Conservation (phyloP, 2,113 vertebrate genomes). For the Hoplias malabaricus region DNA sequence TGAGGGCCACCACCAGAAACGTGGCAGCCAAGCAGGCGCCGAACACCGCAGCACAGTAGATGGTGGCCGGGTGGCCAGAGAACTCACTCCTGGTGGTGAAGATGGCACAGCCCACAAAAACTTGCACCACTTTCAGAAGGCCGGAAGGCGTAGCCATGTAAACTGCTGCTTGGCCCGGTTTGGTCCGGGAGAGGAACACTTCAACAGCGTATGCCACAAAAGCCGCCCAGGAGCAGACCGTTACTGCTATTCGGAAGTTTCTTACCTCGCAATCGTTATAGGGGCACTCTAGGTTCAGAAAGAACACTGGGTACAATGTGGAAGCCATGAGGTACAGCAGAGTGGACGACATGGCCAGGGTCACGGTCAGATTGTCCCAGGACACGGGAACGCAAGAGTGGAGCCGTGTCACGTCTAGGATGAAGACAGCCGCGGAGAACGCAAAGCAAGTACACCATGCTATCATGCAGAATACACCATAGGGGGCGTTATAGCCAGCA, state of each 20-base stretch:
- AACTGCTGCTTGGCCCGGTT: constrained; percentile 78
- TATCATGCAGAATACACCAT: constrained; percentile 88
- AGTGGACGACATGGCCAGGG: constrained; percentile 84
- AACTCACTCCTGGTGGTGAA: constrained; percentile 84
- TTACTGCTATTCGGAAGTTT: constrained; percentile 84
- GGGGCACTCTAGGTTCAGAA: constrained; percentile 76
- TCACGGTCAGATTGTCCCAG: constrained; percentile 94
- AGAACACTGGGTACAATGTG: constrained; percentile 85
- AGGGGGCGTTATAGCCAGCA: constrained; percentile 78
- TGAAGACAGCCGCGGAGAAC: constrained; percentile 73
- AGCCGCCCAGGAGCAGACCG: constrained; percentile 80
- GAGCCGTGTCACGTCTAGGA: constrained; percentile 84
- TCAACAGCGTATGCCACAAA: constrained; percentile 76
- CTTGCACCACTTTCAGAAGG: constrained; percentile 90
- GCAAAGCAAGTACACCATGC: constrained; percentile 89
- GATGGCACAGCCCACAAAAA: constrained; percentile 87
- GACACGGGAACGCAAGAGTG: constrained; percentile 84
- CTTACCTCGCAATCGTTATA: constrained; percentile 76
- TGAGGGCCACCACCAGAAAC: constrained; percentile 77
- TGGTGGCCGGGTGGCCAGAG: constrained; percentile 72
- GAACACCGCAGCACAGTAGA: constrained; percentile 88
- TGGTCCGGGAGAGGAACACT: constrained; percentile 83
- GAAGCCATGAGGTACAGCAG: constrained; percentile 83
- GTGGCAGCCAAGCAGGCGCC: constrained; percentile 83
- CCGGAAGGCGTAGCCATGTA: constrained; percentile 92